Evolutionary conservation across 2,888 invertebrate genomes (phyloP), one percentile per base, ranked within the genome.

Genomic region (Tenthredo livida): DNA sequence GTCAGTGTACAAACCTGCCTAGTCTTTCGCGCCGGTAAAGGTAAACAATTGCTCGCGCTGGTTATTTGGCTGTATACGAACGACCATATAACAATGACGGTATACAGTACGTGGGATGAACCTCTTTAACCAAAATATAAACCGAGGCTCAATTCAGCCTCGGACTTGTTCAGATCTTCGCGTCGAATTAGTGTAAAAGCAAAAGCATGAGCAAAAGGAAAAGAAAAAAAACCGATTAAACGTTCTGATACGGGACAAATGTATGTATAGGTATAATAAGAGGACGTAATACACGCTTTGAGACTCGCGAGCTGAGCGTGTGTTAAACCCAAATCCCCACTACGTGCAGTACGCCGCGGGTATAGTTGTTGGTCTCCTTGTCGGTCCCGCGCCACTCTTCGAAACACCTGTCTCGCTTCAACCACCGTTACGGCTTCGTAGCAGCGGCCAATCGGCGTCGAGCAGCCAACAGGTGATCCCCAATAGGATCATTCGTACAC

Each of bases 401-500:
- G 85, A 84, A 87, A 89, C 91, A 90, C 90, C 90, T 91, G 90
- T 90, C 89, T 88, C 87, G 77, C 85, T 85, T 85, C 86, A 86
- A 85, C 87, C 85, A 85, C 87, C 87, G 90, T 90, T 90, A 89
- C 88, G 88, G 88, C 89, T 87, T 88, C 84, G 67, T 86, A 88
- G 86, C 87, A 85, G 85, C 86, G 87, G 84, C 91, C 92, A 92
- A 91, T 91, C 88, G 88, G 85, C 40, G 87, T 82, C 84, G 72
- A 54, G 83, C 84, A 75, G 84, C 92, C 91, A 92, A 92, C 93
- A 93, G 92, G 92, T 93, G 92, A 90, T 85, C 88, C 88, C 93
- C 93, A 93, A 93, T 93, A 73, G 84, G 80, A 85, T 43, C 10
- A 37, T 84, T 75, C 78, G 84, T 50, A 83, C 61, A 73, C 87